phyloP scores from a whole-genome alignment of 2,888 invertebrate genomes.

The Tribolium freemani region DNA sequence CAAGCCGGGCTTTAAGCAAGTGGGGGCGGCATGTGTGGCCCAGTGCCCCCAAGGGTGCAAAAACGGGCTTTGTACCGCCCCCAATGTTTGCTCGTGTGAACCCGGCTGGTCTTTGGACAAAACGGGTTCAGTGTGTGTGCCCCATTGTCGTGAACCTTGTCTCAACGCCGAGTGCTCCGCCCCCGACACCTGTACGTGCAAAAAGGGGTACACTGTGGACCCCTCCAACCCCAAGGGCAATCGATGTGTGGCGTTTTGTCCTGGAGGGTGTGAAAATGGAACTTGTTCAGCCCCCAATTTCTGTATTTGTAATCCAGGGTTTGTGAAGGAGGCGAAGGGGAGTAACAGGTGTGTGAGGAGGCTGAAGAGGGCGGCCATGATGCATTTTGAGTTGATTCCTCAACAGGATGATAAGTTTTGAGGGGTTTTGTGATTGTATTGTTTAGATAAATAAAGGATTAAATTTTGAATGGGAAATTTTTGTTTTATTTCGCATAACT shows the following conservation, averaged over 20 bases:
- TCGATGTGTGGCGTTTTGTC: slow-evolving; percentile 73
- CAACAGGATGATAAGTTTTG: slow-evolving; percentile 9
- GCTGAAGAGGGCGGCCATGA: slow-evolving; percentile 62
- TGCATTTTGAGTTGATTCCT: slow-evolving; percentile 64
- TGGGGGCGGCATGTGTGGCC: slow-evolving; percentile 61
- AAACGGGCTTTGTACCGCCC: slow-evolving; percentile 70
- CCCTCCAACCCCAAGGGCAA: slow-evolving; percentile 58
- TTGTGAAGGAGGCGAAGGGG: slow-evolving; percentile 76
- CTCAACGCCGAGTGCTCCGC: slow-evolving; percentile 68
- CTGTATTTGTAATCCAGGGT: slow-evolving; percentile 82
- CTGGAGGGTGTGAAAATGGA: slow-evolving; percentile 81
- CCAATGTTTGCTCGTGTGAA: slow-evolving; percentile 72
- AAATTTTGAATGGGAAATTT: not conserved
- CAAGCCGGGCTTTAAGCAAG: slow-evolving; percentile 63
- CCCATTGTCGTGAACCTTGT: slow-evolving; percentile 71
- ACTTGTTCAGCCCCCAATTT: slow-evolving; percentile 80
- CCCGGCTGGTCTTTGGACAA: slow-evolving; percentile 57
- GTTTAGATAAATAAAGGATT: not conserved
- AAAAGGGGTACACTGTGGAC: slow-evolving; percentile 67
- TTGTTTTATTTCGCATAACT: too few species aligned
- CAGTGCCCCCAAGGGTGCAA: slow-evolving; percentile 67
- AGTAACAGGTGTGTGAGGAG: slow-evolving; percentile 75
- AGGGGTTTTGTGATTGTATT: not conserved
- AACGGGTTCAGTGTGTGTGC: slow-evolving; percentile 62
- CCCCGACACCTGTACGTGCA: slow-evolving; percentile 66